Percentiles rank a stretch among this genome's conserved stretches.
Conservation (phyloP, 2,888 invertebrate species). For the Philereme vetulata region DNA sequence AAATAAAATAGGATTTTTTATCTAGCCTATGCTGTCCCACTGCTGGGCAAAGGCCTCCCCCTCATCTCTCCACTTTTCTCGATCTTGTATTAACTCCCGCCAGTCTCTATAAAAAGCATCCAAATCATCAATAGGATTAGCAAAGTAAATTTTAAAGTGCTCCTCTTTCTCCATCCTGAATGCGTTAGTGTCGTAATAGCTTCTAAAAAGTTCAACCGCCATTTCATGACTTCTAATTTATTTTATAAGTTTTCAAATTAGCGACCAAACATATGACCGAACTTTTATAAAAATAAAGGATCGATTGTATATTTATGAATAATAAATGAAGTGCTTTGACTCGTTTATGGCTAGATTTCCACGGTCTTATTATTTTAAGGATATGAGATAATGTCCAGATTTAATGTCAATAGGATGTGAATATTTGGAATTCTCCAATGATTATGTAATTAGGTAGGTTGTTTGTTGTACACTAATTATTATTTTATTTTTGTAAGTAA, state of each 20-base stretch:
- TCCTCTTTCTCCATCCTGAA: neutral
- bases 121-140: too few relatives aligned
- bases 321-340: conserved; percentile 17
- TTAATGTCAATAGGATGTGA: conserved; percentile 28
- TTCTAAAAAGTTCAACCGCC: neutral
- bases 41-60: too few relatives aligned
- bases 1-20: too few relatives aligned
- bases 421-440: conserved; percentile 11
- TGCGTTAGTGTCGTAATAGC: neutral
- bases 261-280: neutral
- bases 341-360: conserved; percentile 1
- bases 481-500: neutral
- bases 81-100: too few relatives aligned
- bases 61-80: too few relatives aligned
- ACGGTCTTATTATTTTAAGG: conserved; percentile 12
- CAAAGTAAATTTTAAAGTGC: neutral
- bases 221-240: neutral
- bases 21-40: too few relatives aligned
- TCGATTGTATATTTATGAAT: conserved; percentile 10
- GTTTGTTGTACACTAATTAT: neutral
- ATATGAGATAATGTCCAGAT: conserved; percentile 7
- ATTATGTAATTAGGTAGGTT: neutral
- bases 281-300: neutral
- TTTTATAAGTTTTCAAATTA: neutral
- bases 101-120: too few relatives aligned